A percentile compares a stretch with the other conserved stretches of the same genome.
Evolutionary conservation across 2,113 vertebrate species (phyloP).

Genomic region (Natator depressus): DNA sequence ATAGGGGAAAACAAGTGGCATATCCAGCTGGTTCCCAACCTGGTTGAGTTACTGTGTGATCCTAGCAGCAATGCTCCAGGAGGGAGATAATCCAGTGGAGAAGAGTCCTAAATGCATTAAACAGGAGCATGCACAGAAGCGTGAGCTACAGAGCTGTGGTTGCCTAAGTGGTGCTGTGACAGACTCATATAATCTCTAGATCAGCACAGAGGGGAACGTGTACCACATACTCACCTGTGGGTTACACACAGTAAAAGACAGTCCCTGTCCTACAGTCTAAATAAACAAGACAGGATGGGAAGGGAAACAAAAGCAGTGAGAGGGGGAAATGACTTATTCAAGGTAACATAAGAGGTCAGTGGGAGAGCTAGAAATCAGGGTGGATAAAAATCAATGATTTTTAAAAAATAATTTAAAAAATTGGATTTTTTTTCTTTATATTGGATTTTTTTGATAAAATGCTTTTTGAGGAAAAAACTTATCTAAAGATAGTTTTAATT

Average conservation of each 20-base stretch:
- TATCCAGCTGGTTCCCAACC: conserved; percentile 6
- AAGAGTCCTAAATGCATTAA: conserved; percentile 2
- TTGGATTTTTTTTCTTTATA: no score
- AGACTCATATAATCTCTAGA: fast-evolving
- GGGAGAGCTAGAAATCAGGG: background rate
- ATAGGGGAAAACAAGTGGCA: background rate
- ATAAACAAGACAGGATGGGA: background rate
- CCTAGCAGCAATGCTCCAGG: background rate
- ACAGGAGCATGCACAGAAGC: background rate
- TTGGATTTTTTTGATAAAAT: no score
- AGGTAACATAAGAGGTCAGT: background rate
- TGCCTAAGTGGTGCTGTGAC: fast-evolving
- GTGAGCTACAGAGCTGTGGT: background rate
- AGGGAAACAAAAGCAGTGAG: background rate
- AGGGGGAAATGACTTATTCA: background rate
- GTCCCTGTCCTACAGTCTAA: background rate
- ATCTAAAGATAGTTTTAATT: no score
- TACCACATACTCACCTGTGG: background rate
- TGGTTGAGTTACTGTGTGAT: background rate
- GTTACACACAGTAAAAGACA: background rate
- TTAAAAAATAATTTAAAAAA: no score
- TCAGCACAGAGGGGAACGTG: background rate
- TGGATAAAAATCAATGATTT: no score
- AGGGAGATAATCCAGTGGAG: background rate
- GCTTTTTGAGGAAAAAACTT: no score